Base-by-base conservation (phyloP, 2,113 vertebrate genomes). In the Colinus virginianus region DNA sequence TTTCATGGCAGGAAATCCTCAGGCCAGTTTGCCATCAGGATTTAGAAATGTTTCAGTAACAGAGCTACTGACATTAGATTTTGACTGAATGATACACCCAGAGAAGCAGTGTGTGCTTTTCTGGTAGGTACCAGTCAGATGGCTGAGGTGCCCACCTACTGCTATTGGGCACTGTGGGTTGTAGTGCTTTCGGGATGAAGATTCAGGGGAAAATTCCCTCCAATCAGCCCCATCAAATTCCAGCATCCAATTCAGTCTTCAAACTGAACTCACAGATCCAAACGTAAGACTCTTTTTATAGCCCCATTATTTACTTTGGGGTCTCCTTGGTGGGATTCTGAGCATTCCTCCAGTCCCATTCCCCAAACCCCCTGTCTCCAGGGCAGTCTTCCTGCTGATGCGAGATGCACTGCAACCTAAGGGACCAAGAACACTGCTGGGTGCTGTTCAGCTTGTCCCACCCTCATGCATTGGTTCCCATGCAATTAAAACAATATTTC, bases 1-100 rank as follows among this genome's bases (percentile, higher is more conserved):
- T 93, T 91, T 91, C 89, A 92, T 55, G 90, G 92, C 90, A 91
- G 95, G 94, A 97, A 96, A 90, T 95, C 91, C 88, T 89, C 78
- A 69, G 90, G 71, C 86, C 70, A 56, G 80, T 88, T 94, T 92
- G 94, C 93, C 92, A 88, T 89, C 89, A 80, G 92, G 83, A 68
- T 84, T 83, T 67, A 69, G 77, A 42, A 67, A 91, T 69, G 85
- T 83, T 82, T 74, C 61, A 93, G 23, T 55, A 87, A 51, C 62
- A 79, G 75, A 75, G 74, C 81, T 86, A 67, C 86, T 77, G 72
- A 55, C 78, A 67, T 72, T 45, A 49, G 89, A 56, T 84, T 78
- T 70, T 21, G 81, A 77, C 30, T 55, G 75, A 82, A 77, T 20
- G 89, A 59, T 42, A 26, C 21, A 67, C 87, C 23, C 78, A 67